A percentile compares a stretch with the other conserved stretches of the same genome.
phyloP scores from a whole-genome alignment of 2,113 vertebrate genomes.

The Heptranchias perlo region DNA sequence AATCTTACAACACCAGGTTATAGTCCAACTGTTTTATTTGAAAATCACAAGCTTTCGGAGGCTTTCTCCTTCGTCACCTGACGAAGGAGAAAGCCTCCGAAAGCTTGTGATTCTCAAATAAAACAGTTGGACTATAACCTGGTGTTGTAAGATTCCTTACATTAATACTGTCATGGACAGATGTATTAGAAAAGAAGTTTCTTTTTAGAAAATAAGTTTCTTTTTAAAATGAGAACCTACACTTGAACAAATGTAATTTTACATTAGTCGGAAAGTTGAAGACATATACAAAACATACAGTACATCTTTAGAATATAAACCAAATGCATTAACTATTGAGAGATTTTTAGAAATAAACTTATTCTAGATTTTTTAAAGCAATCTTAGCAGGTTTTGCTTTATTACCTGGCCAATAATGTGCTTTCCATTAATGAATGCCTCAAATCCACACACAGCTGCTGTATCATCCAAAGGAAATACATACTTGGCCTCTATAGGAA shows the following conservation, averaged over 20 bases:
- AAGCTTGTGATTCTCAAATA: no score
- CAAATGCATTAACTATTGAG: not conserved
- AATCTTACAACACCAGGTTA: no score
- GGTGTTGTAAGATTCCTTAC: no score
- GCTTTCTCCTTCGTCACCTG: no score
- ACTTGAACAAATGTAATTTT: not conserved
- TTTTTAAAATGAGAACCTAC: not conserved
- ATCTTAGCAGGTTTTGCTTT: not conserved
- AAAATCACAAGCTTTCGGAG: no score
- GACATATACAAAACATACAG: not conserved
- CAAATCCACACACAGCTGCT: constrained; percentile 80
- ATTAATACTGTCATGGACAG: no score
- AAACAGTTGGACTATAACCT: no score
- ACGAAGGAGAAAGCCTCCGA: no score
- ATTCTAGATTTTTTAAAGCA: not conserved
- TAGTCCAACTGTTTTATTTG: no score
- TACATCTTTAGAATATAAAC: not conserved
- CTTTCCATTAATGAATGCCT: constrained; percentile 83
- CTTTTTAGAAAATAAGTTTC: not conserved
- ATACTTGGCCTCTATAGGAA: constrained; percentile 78
- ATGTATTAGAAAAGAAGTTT: no score
- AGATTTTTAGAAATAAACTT: not conserved
- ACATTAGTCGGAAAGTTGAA: not conserved
- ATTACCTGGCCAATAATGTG: constrained; percentile 76
- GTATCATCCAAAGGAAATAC: constrained; percentile 77